These are phyloP conservation scores for Numenius arquata DNA, from an alignment of 2,113 vertebrate species.

Conservation along the genomic window DNA sequence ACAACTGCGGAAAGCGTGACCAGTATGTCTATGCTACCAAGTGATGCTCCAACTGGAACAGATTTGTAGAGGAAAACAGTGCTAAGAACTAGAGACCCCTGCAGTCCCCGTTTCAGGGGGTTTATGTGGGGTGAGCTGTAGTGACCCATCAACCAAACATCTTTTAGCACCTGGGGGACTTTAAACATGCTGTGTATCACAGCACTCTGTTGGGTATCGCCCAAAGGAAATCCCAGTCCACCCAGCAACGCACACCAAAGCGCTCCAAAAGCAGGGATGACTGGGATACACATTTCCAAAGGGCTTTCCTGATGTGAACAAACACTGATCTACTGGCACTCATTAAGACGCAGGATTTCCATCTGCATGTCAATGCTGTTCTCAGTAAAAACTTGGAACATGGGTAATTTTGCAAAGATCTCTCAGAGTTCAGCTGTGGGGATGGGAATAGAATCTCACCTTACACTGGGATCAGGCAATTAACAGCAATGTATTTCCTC, in stretches of 20 bases:
- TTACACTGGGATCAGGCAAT: not conserved
- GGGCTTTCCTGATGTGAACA: not conserved
- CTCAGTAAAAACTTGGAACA: not conserved
- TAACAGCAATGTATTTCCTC: not conserved
- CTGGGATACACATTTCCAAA: not conserved
- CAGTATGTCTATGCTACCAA: rapidly evolving
- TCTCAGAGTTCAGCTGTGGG: not conserved
- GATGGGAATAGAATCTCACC: not conserved
- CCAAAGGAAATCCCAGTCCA: not conserved
- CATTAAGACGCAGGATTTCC: not conserved
- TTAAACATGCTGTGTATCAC: rapidly evolving
- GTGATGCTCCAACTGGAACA: not conserved
- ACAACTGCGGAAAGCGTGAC: not conserved
- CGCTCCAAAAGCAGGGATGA: not conserved
- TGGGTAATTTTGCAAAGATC: not conserved
- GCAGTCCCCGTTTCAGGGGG: not conserved
- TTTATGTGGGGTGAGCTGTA: rapidly evolving
- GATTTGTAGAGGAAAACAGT: not conserved
- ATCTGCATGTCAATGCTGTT: not conserved
- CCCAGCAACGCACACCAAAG: not conserved
- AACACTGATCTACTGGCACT: not conserved
- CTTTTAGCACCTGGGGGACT: not conserved
- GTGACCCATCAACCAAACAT: not conserved
- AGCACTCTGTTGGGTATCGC: not conserved
- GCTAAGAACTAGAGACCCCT: not conserved